Percentiles rank a stretch among this genome's conserved stretches.
phyloP scores from a whole-genome alignment of 2,797 vertebrate species.

The Alca torda region DNA sequence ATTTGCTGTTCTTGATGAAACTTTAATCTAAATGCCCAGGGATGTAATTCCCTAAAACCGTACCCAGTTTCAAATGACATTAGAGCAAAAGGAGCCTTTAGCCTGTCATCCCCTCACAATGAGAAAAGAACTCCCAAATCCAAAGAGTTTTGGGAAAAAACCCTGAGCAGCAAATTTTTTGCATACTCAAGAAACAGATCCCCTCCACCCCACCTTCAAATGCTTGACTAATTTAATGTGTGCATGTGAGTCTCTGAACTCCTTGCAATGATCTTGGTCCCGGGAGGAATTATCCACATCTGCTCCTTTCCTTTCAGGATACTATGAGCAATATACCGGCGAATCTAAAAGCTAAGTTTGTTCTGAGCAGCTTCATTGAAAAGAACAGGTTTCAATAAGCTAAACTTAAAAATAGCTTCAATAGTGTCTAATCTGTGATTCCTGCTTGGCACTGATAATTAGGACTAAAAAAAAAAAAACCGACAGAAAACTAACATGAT shows the following conservation, averaged over 20 bases:
- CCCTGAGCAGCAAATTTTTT: neutral
- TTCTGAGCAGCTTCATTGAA: constrained; percentile 36
- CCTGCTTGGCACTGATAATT: constrained; percentile 62
- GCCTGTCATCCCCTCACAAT: neutral
- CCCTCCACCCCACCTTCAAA: constrained; percentile 18
- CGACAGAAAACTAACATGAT: constrained; percentile 37
- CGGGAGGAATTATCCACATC: neutral
- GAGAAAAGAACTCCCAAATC: neutral
- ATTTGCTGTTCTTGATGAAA: neutral
- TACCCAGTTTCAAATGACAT: neutral
- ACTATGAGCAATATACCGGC: neutral
- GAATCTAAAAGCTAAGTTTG: constrained; percentile 39
- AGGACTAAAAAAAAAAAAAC: neutral
- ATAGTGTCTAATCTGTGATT: constrained; percentile 56
- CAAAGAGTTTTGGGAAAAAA: neutral
- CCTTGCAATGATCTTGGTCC: constrained; percentile 19
- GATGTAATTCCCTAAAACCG: neutral
- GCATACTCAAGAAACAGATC: constrained; percentile 7
- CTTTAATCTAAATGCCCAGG: neutral
- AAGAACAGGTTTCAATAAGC: constrained; percentile 54
- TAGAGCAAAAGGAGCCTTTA: neutral
- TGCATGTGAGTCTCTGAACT: constrained; percentile 9
- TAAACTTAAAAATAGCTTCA: constrained; percentile 66
- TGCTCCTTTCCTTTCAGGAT: constrained; percentile 31
- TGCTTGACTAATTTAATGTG: neutral